These are phyloP conservation scores for Cryptotis parvus DNA, from an alignment of 2,113 vertebrate genomes.

Conservation along the genomic window DNA sequence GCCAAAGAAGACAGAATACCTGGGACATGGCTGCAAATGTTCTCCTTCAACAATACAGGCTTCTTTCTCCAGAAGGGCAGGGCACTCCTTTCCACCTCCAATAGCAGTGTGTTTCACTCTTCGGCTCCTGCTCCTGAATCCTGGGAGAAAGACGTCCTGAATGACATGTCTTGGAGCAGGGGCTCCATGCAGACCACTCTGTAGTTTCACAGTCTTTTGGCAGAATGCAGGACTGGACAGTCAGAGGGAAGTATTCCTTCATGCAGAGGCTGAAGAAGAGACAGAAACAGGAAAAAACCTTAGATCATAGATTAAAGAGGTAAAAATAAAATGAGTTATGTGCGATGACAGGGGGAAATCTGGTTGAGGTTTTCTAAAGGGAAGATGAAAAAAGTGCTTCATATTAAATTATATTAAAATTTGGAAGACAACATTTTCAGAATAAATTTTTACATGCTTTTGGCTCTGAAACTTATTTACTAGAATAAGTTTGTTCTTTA, in stretches of 20 bases:
- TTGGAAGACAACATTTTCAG: neutral
- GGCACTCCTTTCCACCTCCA: constrained; percentile 90
- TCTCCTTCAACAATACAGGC: constrained; percentile 90
- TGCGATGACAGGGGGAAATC: neutral
- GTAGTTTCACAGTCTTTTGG: constrained; percentile 92
- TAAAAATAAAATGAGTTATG: neutral
- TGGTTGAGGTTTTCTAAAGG: neutral
- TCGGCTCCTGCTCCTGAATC: constrained; percentile 91
- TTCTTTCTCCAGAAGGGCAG: constrained; percentile 93
- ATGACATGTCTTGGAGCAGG: constrained; percentile 92
- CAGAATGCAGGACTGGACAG: constrained; percentile 92
- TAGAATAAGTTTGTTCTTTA: too few species aligned
- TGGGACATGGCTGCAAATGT: constrained; percentile 92
- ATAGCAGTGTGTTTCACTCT: constrained; percentile 86
- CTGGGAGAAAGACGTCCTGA: constrained; percentile 89
- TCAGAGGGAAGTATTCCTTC: constrained; percentile 89
- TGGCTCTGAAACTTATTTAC: neutral
- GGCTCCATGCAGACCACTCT: constrained; percentile 94
- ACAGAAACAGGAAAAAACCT: constrained; percentile 38
- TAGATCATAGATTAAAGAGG: neutral
- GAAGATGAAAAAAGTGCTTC: neutral
- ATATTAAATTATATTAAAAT: neutral
- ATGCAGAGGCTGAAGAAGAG: constrained; percentile 89
- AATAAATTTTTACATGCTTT: neutral
- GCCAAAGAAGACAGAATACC: constrained; percentile 84